Evolutionary conservation across 2,113 vertebrate species (phyloP).

Genomic region (Atrichornis clamosus): DNA sequence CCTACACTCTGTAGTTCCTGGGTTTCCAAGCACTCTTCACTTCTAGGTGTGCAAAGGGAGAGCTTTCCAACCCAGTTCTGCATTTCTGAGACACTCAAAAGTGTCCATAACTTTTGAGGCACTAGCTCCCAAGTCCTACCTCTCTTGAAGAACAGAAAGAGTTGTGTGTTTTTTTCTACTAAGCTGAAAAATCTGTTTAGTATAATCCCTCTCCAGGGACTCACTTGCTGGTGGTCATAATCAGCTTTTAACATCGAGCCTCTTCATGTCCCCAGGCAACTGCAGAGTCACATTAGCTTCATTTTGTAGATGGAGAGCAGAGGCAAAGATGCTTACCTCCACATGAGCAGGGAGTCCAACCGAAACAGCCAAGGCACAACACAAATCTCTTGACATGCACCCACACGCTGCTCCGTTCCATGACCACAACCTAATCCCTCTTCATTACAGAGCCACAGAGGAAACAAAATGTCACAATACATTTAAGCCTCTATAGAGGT

Average conservation of each 20-base stretch:
- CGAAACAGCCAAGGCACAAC: background rate
- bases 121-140: background rate
- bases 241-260: background rate
- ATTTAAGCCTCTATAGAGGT: background rate
- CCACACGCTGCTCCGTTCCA: background rate
- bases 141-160: background rate
- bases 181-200: background rate
- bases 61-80: background rate
- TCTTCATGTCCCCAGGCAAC: background rate
- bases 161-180: background rate
- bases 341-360: background rate
- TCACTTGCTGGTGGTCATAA: conserved; percentile 1
- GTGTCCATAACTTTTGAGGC: background rate
- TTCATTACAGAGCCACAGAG: background rate
- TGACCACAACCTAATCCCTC: background rate
- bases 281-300: background rate
- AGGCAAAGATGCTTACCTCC: background rate
- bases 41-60: background rate
- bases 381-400: background rate
- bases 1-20: background rate
- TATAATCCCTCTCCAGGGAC: background rate
- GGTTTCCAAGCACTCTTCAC: background rate
- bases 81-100: background rate
- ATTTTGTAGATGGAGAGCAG: background rate
- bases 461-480: background rate